phyloP scores from a whole-genome alignment of 2,113 vertebrate genomes.

The Todiramphus chloris region DNA sequence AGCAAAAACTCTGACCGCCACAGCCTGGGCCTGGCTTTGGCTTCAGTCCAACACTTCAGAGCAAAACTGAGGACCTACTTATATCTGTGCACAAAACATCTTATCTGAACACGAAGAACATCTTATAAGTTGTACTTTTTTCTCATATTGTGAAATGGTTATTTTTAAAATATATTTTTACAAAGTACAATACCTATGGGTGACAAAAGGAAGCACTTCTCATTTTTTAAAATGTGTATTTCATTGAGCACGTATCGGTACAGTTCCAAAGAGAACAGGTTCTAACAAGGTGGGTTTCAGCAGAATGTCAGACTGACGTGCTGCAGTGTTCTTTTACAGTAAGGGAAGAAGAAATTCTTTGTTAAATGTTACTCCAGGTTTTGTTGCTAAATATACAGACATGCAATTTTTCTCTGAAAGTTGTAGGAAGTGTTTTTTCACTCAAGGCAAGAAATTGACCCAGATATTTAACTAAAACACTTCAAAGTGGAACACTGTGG shows the following conservation, averaged over 20 bases:
- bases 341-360: constrained; percentile 6
- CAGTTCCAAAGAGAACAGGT: background rate
- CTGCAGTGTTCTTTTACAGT: background rate
- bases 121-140: accelerated
- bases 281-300: background rate
- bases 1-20: background rate
- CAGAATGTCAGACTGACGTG: background rate
- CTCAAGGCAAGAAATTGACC: constrained; percentile 19
- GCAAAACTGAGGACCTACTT: background rate
- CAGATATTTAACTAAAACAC: constrained; percentile 9
- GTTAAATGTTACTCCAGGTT: constrained; percentile 8
- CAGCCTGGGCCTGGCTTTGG: background rate
- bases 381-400: constrained; percentile 38
- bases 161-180: background rate
- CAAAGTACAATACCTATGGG: background rate
- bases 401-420: background rate
- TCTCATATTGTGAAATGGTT: background rate
- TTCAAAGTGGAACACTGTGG: background rate
- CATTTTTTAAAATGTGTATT: background rate
- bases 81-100: background rate
- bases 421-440: constrained; percentile 6
- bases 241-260: background rate
- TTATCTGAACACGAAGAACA: background rate
- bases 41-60: background rate
- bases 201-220: background rate